Base-by-base conservation (phyloP, 2,888 invertebrate genomes). In the Caenorhabditis doughertyi region DNA sequence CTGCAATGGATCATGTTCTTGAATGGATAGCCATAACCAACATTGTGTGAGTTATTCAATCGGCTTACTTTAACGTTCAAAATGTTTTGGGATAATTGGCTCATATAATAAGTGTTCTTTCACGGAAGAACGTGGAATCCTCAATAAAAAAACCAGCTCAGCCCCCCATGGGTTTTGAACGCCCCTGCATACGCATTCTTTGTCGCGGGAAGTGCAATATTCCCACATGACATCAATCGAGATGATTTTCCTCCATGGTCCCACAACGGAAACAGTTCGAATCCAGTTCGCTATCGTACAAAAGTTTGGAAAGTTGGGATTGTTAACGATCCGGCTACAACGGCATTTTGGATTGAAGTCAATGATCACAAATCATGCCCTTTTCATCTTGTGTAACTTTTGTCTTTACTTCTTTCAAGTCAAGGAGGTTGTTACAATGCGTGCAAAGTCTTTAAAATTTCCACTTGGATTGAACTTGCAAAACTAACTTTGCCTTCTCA, bases 191-290 rank as follows among this genome's bases (percentile, higher is more conserved):
- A 84, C 58, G 86, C 81, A 16, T 88, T 88, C 74, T 88, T 88
- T 51, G 85, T 87, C 39, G 79, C 80, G 21, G 83, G 80, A 11
- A 67, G 62, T 7, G 83, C 82, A 9, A 81, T 88, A 27, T 85
- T 85, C 58, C 86, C 85, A 13, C 85, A 85, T 25, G 84, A 85
- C 53, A 81, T 87, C 13, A 88, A 85, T 65, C 83, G 84, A 32
- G 88, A 88, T 65, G 88, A 85, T 35, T 85, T 88, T 32, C 87
- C 88, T 3, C 88, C 88, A n/a, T 87, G 88, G 88, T 85, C 84
- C 1, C 74, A 76, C 23, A 85, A 84, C 29, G 84, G 84, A 44
- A 82, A 73, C 13, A 76, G 76, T 1, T 77, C 76, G 4, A 83
- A 84, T 49, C 83, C 83, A 18, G 84, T 84, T 0, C 83, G 86